Conservation (phyloP, 2,797 vertebrate species). For the Takifugu ocellatus region DNA sequence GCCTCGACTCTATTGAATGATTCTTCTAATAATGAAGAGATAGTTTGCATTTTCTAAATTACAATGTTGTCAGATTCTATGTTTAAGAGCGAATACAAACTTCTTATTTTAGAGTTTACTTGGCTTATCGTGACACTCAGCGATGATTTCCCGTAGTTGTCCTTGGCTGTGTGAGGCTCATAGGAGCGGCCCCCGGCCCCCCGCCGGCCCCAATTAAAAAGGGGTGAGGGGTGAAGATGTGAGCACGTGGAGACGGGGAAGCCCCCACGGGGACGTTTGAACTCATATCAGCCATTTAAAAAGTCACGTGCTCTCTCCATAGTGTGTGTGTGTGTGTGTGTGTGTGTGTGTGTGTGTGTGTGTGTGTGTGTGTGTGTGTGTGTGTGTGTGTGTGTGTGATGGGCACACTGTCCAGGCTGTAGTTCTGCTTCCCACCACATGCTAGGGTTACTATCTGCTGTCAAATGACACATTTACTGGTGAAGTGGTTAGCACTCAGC, state of each 20-base stretch:
- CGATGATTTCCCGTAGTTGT: too few species aligned
- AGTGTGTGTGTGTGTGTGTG: too few species aligned
- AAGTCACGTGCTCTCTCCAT: too few species aligned
- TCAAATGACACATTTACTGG: neutral
- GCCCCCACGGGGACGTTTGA: neutral
- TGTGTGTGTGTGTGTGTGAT: too few species aligned
- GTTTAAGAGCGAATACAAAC: neutral
- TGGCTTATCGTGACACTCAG: too few species aligned
- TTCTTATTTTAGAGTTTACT: neutral
- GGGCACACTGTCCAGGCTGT: too few species aligned
- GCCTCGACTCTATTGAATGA: conserved; percentile 5
- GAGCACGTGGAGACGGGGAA: conserved; percentile 30
- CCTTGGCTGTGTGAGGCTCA: too few species aligned
- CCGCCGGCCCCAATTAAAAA: neutral
- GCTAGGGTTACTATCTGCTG: neutral
- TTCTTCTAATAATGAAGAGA: neutral
- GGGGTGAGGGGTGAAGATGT: conserved; percentile 34
- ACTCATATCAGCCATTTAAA: too few species aligned
- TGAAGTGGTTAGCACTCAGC: too few species aligned
- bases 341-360: too few species aligned
- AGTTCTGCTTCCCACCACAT: too few species aligned
- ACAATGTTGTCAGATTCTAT: conserved; percentile 10
- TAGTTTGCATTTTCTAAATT: neutral
- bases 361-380: too few species aligned
- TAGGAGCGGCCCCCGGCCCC: neutral